A percentile compares a stretch with the other conserved stretches of the same genome.
These are phyloP conservation scores for Scolopax mira DNA, from an alignment of 2,113 vertebrate species.

Conservation along the genomic window DNA sequence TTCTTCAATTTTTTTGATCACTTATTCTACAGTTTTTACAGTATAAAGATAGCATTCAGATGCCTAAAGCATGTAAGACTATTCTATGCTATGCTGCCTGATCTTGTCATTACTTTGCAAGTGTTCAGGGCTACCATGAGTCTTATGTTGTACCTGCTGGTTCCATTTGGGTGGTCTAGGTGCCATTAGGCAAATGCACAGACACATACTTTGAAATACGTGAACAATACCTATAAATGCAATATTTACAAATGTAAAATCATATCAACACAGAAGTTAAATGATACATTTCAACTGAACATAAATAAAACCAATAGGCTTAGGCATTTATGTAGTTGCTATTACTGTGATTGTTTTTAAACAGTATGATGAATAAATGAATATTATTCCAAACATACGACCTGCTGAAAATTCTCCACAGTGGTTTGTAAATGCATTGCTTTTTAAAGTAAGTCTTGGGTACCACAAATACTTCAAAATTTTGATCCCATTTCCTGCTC, in stretches of 20 bases:
- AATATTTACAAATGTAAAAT: not conserved
- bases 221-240: not conserved
- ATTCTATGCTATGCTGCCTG: not conserved
- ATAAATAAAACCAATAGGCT: constrained; percentile 26
- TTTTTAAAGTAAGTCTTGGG: constrained; percentile 12
- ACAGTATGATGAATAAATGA: not conserved
- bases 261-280: not conserved
- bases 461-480: not conserved
- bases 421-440: constrained; percentile 8
- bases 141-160: not conserved
- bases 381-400: not conserved
- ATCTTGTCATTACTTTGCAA: not conserved
- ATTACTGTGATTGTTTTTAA: constrained; percentile 43
- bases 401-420: constrained; percentile 17
- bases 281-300: constrained; percentile 14
- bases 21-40: not conserved
- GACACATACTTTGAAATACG: not conserved
- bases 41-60: not conserved
- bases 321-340: constrained; percentile 8
- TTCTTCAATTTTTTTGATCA: not conserved
- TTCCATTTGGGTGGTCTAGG: no score
- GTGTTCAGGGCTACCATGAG: not conserved
- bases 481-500: not conserved
- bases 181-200: not conserved
- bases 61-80: not conserved